Base-by-base conservation (phyloP, 1,140 invertebrate species). In the Bombus breviceps region DNA sequence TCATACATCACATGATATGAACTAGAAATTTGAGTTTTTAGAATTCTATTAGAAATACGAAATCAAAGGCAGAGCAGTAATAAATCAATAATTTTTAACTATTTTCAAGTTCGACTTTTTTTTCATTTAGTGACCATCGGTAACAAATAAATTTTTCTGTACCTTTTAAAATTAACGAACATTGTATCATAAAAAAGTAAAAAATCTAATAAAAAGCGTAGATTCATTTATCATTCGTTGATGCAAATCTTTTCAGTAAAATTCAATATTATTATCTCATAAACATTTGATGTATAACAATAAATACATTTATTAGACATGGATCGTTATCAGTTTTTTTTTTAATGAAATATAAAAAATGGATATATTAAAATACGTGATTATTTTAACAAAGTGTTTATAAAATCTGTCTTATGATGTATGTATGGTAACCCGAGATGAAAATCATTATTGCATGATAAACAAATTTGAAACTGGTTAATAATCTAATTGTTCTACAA, bases 401-500 rank as follows among this genome's bases (percentile, higher is more conserved):
- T 43, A 47, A 47, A 71, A 41, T 39, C 5, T 72, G 34, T 72
- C 15, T 83, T 87, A 85, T 87, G 12, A 66, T 34, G 25, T 89
- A 81, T 64, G 25, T 43, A 32, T 72, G 22, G 57, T 28, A 59
- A 81, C 34, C 25, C 37, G 41, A 83, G 82, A 88, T 79, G 66
- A 82, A 83, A 85, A 73, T 85, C 77, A 66, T 69, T 37, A 77
- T 62, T 68, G 34, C 62, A 47, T 43, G 62, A 85, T 81, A 86
- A 80, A 85, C 43, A 64, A 71, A 75, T 85, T 72, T 75, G 25
- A 69, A 81, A 73, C 39, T 78, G 57, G 69, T 39, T 41, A 69
- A 62, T 47, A 88, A 86, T 85, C 84, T 79, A 85, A 76, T 86
- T 66, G 62, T 81, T 66, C 68, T 89, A 66, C 80, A 84, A 75